Base-by-base conservation (phyloP, 2,888 invertebrate genomes). In the Eupithecia subfuscata region DNA sequence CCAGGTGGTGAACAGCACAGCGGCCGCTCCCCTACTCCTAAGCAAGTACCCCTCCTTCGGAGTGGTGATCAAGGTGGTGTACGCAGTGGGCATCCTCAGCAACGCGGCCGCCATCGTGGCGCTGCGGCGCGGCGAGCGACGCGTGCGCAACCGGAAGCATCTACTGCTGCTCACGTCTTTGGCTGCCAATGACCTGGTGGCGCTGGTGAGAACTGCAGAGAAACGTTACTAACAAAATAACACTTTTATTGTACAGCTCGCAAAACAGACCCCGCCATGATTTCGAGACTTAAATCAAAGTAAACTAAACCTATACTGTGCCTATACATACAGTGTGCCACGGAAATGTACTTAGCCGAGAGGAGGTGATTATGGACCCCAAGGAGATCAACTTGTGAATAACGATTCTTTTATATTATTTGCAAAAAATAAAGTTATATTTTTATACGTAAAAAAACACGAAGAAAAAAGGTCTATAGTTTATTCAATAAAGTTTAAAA, bases 61-160 rank as follows among this genome's bases (percentile, higher is more conserved):
- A n/a, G 70, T 88, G 48, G 79, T 95, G 3, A 87, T 96, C 25
- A 95, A 95, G 65, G 89, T 95, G 75, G 96, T 95, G 82, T 97
- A 96, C 84, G 88, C 95, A 6, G 89, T 97, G 25, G 98, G 98
- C 2, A 96, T 97, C 52, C 82, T 96, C 40, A 98, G 97, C 7
- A 98, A 98, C 85, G 94, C 96, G 14, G 95, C 96, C n/a, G 98
- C 98, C 9, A 95, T 98, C 71, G 91, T 96, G 72, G 97, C 97
- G 80, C 95, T 98, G 83, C 95, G 96, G 83, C 95, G 96, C 78
- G 96, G 96, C 0, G 97, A 97, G 89, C 95, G 96, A 81, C 96
- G 96, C 85, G 96, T 97, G 63, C 95, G 97, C 84, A 98, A 98
- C 88, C 96, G 96, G 80, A 97, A 98, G 88, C 98, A 98, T 90